Evolutionary conservation across 1,140 invertebrate genomes (phyloP).

Genomic region (Phthorimaea operculella): DNA sequence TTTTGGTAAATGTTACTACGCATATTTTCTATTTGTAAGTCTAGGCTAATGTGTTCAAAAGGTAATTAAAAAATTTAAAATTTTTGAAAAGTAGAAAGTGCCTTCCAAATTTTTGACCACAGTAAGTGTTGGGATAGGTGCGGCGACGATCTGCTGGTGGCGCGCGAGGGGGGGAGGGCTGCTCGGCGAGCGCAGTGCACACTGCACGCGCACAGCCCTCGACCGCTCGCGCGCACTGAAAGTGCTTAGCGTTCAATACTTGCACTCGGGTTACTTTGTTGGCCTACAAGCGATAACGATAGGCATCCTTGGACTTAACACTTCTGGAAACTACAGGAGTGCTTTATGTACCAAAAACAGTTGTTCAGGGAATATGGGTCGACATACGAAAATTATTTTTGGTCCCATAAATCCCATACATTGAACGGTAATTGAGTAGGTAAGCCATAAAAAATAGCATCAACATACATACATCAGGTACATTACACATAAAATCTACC

Average conservation of each 20-base stretch:
- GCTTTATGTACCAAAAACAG: no score
- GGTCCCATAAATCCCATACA: no score
- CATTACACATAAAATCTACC: no score
- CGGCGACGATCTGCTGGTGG: slow-evolving; percentile 47
- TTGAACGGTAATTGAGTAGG: no score
- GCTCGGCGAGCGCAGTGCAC: not conserved
- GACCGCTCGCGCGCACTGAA: slow-evolving; percentile 29
- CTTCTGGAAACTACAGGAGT: no score
- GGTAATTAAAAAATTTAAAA: slow-evolving; percentile 56
- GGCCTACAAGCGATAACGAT: no score
- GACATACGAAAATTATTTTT: no score
- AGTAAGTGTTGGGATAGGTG: slow-evolving; percentile 62
- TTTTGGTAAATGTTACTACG: slow-evolving; percentile 68
- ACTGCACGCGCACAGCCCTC: slow-evolving; percentile 13
- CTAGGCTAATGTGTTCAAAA: slow-evolving; percentile 68
- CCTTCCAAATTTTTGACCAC: slow-evolving; percentile 67
- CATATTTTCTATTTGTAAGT: slow-evolving; percentile 68
- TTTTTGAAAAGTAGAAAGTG: slow-evolving; percentile 66
- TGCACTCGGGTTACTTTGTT: no score
- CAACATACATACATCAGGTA: no score
- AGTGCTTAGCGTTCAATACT: slow-evolving; percentile 38
- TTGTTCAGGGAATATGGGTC: no score
- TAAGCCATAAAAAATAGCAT: no score
- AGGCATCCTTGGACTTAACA: no score
- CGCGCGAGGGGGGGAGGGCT: slow-evolving; percentile 27